These are phyloP conservation scores for Odontomyia ornata DNA, from an alignment of 2,888 invertebrate genomes.

Conservation along the genomic window DNA sequence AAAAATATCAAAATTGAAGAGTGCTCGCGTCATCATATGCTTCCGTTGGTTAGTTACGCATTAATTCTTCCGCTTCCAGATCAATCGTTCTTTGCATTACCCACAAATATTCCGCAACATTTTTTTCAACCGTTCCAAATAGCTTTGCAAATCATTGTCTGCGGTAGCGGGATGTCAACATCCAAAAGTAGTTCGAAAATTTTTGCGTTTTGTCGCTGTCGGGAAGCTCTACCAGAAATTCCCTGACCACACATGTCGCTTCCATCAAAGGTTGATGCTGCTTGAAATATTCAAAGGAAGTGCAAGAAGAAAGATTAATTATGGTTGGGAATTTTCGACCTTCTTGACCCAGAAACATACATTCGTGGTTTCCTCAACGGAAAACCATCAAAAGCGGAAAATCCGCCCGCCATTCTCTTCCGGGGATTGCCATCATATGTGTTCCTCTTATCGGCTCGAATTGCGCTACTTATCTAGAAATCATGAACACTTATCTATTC, in stretches of 20 bases:
- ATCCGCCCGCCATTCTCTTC: not conserved
- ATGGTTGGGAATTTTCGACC: not conserved
- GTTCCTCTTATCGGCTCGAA: not conserved
- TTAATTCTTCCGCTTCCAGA: too few species aligned
- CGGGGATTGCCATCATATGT: not conserved
- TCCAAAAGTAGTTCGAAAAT: not conserved
- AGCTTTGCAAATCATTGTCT: not conserved
- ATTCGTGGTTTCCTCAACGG: not conserved
- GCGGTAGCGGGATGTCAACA: not conserved
- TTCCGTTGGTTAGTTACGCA: too few species aligned
- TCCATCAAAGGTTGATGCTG: not conserved
- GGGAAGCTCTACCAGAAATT: not conserved
- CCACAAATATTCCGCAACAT: not conserved
- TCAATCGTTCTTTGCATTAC: too few species aligned
- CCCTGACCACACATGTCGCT: slow-evolving; percentile 6
- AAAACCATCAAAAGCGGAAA: not conserved
- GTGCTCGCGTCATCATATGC: too few species aligned
- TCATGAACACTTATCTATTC: not conserved
- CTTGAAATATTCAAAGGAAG: not conserved
- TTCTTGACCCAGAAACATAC: not conserved
- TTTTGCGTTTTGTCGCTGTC: not conserved
- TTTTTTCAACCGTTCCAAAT: not conserved
- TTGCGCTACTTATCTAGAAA: not conserved
- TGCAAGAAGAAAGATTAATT: not conserved
- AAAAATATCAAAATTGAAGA: too few species aligned